Conservation (phyloP, 2,113 vertebrate species). For the Notechis scutatus region DNA sequence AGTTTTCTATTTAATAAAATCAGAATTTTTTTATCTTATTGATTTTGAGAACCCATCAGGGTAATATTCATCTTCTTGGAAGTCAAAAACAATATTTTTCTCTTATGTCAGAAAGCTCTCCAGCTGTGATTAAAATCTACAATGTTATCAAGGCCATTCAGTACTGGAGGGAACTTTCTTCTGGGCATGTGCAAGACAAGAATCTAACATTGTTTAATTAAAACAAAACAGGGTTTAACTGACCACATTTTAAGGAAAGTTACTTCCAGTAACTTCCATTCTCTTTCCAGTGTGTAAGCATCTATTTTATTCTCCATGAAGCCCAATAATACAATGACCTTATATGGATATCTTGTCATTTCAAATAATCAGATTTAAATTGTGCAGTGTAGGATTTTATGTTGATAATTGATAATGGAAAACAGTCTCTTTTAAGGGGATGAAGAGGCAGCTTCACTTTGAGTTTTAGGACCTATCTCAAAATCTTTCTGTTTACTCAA, state of each 20-base stretch:
- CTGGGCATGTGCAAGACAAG: neutral
- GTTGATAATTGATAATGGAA: neutral
- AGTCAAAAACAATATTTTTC: constrained; percentile 15
- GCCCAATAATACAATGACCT: neutral
- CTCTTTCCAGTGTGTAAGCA: neutral
- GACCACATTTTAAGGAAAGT: neutral
- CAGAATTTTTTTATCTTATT: neutral
- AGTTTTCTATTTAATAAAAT: neutral
- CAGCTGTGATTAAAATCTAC: constrained; percentile 35
- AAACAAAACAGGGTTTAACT: neutral
- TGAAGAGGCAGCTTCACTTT: neutral
- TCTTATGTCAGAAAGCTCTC: constrained; percentile 11
- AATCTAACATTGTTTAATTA: constrained; percentile 29
- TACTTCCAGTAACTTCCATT: neutral
- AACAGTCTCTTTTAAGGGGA: neutral
- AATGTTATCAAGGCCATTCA: neutral
- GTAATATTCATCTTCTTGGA: neutral
- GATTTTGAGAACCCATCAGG: neutral
- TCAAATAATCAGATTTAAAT: neutral
- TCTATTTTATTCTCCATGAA: neutral
- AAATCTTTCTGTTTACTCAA: neutral
- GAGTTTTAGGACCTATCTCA: neutral
- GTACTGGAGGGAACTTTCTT: constrained; percentile 27
- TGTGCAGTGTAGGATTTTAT: neutral
- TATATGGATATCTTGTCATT: neutral